Percentiles rank a stretch among this genome's conserved stretches.
Evolutionary conservation across 2,888 invertebrate species (phyloP).

Genomic region (Anticlea derivata): DNA sequence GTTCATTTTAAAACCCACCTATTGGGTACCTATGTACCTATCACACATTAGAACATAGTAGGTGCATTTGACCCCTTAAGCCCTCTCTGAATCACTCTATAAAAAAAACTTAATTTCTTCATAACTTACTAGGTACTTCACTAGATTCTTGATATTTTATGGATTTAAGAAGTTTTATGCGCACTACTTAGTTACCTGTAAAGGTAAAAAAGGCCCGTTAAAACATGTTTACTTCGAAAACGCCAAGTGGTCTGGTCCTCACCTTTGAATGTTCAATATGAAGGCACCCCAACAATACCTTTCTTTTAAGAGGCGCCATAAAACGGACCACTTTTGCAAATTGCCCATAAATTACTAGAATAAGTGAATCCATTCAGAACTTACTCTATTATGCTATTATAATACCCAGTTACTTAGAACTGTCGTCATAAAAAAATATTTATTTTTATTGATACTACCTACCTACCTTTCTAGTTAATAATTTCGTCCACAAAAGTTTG

Average conservation of each 20-base stretch:
- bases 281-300: constrained; percentile 39
- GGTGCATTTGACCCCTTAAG: too few species aligned
- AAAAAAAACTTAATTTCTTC: too few species aligned
- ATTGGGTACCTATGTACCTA: too few species aligned
- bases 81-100: too few species aligned
- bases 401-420: constrained; percentile 29
- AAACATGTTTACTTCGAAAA: constrained; percentile 2
- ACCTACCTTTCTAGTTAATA: background rate
- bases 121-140: too few species aligned
- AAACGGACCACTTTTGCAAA: constrained; percentile 71
- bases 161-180: too few species aligned
- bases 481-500: constrained; percentile 4
- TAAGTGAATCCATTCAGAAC: constrained; percentile 55
- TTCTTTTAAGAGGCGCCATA: constrained; percentile 46
- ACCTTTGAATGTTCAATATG: constrained; percentile 30
- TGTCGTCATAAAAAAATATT: constrained; percentile 18
- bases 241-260: constrained; percentile 5
- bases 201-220: constrained; percentile 1
- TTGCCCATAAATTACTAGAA: constrained; percentile 71
- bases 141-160: too few species aligned
- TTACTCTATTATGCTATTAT: constrained; percentile 49
- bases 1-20: too few species aligned
- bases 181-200: constrained; percentile 3
- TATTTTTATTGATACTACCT: constrained; percentile 9
- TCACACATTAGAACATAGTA: too few species aligned